Evolutionary conservation across 1,140 invertebrate genomes (phyloP).

Genomic region (Euborellia annulipes): DNA sequence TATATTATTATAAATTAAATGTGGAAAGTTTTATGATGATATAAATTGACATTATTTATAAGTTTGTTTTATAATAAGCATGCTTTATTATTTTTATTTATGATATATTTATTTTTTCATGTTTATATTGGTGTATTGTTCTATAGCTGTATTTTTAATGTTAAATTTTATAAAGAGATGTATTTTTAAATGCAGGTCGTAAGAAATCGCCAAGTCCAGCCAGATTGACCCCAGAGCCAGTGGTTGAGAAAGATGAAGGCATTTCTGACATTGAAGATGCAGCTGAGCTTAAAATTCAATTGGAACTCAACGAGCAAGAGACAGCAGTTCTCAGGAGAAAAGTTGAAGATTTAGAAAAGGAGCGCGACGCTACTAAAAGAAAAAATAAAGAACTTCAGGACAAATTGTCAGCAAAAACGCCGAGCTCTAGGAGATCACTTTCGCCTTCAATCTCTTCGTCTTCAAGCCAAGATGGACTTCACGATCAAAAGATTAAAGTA

Average conservation of each 20-base stretch:
- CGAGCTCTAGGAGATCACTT: slow-evolving; percentile 9
- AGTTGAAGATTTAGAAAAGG: slow-evolving; percentile 67
- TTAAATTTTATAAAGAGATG: too few relatives aligned
- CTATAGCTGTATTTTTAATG: too few relatives aligned
- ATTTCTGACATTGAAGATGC: slow-evolving; percentile 61
- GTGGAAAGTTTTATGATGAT: too few relatives aligned
- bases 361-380: slow-evolving; percentile 55
- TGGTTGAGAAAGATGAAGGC: slow-evolving; percentile 51
- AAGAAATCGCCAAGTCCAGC: slow-evolving; percentile 37
- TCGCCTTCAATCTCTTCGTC: neutral
- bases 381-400: slow-evolving; percentile 63
- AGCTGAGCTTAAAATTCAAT: slow-evolving; percentile 54
- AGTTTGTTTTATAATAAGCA: slow-evolving; percentile 17
- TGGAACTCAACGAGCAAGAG: slow-evolving; percentile 83
- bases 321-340: slow-evolving; percentile 61
- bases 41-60: neutral
- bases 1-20: too few relatives aligned
- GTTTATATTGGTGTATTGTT: too few relatives aligned
- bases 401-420: slow-evolving; percentile 34
- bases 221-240: slow-evolving; percentile 42
- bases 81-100: slow-evolving; percentile 10
- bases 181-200: slow-evolving; percentile 29
- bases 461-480: slow-evolving; percentile 22
- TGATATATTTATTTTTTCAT: slow-evolving; percentile 8
- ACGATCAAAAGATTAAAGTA: slow-evolving; percentile 52